Conservation (phyloP, 1,140 invertebrate genomes). For the Drosophila grimshawi region DNA sequence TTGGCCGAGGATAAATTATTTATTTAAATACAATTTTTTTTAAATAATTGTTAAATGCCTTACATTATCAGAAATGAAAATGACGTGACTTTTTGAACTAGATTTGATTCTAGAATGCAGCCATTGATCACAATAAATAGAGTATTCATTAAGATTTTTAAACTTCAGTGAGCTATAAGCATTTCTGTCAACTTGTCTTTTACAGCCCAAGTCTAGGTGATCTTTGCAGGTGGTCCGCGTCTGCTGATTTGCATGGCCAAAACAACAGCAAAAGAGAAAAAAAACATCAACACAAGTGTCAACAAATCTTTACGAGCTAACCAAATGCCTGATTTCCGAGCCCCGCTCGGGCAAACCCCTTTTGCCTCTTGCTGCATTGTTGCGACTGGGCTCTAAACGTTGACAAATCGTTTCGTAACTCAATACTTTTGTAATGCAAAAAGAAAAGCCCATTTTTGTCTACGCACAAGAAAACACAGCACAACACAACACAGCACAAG, state of each 20-base stretch:
- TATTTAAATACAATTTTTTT: too few relatives aligned
- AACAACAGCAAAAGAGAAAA: slow-evolving; percentile 44
- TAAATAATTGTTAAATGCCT: too few relatives aligned
- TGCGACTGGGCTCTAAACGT: slow-evolving; percentile 56
- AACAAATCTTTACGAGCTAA: slow-evolving; percentile 75
- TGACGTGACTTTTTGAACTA: too few relatives aligned
- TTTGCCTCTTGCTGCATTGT: slow-evolving; percentile 5
- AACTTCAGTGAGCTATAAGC: slow-evolving; percentile 12
- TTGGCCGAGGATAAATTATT: too few relatives aligned
- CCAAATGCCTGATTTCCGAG: slow-evolving; percentile 55
- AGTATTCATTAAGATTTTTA: neutral
- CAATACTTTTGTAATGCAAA: slow-evolving; percentile 80
- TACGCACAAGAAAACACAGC: slow-evolving; percentile 59
- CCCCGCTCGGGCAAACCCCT: neutral
- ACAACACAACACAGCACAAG: slow-evolving; percentile 8
- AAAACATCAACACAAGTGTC: slow-evolving; percentile 74
- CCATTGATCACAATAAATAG: neutral
- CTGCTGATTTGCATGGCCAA: slow-evolving; percentile 37
- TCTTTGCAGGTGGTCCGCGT: slow-evolving; percentile 41
- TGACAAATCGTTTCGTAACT: slow-evolving; percentile 79
- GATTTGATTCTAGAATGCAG: too few relatives aligned
- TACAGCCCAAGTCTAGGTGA: slow-evolving; percentile 3
- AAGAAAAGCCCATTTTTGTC: slow-evolving; percentile 67
- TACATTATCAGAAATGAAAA: too few relatives aligned
- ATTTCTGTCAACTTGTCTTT: slow-evolving; percentile 14